phyloP scores from a whole-genome alignment of 2,113 vertebrate species.

The Sus scrofa region DNA sequence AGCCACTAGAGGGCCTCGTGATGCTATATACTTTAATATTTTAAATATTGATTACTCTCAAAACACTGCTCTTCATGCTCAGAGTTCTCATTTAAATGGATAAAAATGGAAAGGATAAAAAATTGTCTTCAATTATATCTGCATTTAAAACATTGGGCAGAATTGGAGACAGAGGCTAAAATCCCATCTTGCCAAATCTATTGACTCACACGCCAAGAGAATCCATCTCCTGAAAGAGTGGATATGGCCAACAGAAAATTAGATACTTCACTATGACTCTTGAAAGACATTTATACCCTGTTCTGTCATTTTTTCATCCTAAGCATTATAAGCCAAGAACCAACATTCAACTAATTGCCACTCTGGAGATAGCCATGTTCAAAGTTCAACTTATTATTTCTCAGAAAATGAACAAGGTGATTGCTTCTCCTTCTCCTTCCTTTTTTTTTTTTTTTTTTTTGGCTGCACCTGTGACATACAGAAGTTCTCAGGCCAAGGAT shows the following conservation, averaged over 20 bases:
- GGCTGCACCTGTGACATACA: too few relatives aligned
- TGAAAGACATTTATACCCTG: constrained; percentile 24
- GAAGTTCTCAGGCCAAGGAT: too few relatives aligned
- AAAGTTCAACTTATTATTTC: constrained; percentile 37
- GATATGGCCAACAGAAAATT: not conserved
- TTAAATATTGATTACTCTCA: constrained; percentile 72
- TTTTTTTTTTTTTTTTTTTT: too few relatives aligned
- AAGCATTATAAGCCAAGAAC: constrained; percentile 26
- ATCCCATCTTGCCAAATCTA: not conserved
- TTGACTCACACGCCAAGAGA: not conserved
- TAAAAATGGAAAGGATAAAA: not conserved
- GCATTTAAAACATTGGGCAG: not conserved
- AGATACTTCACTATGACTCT: not conserved
- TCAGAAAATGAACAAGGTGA: constrained; percentile 33
- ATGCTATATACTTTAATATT: constrained; percentile 67
- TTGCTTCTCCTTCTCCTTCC: not conserved
- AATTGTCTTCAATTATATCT: not conserved
- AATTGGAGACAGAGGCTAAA: not conserved
- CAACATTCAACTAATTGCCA: constrained; percentile 1
- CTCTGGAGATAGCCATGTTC: not conserved
- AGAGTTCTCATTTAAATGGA: constrained; percentile 13
- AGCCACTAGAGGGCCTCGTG: constrained; percentile 83
- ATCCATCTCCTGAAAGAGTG: not conserved
- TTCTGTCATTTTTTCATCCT: not conserved
- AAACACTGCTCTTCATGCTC: constrained; percentile 27